Evolutionary conservation across 2,113 vertebrate genomes (phyloP), one percentile per base, ranked within the genome.

Genomic region (Pogonocichla stellata): DNA sequence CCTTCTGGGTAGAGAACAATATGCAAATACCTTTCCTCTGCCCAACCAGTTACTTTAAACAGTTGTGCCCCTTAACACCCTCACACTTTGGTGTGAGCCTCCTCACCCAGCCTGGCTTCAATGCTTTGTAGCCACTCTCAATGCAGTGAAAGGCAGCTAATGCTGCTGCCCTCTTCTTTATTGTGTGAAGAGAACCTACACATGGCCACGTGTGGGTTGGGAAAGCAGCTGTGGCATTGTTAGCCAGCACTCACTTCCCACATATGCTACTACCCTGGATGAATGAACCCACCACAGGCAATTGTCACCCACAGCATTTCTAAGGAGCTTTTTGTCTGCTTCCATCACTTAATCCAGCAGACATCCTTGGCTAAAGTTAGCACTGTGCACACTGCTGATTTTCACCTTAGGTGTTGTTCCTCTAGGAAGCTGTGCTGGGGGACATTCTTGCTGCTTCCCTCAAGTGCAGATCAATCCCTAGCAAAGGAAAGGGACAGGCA

Each of bases 211-310:
- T 78, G 96, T 95, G 93, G 94, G 92, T 64, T 91, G 90, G 75
- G 93, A 88, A 80, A 88, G 94, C 94, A 96, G 94, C 93, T 96
- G 96, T 54, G 85, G 71, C 82, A 80, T 97, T 97, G 95, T 97
- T 62, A 95, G 93, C 15, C 64, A 56, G 67, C 57, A 34, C 60
- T 83, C 8, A 1, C 85, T 96, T 88, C 92, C 92, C 94, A 96
- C 93, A 67, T 71, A 38, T 1, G 9, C 88, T 78, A 43, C 85
- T 61, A 70, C 19, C n/a, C 71, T 0, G 34, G 56, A 70, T 90
- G 67, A 96, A 95, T 83, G 90, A 88, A 53, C 56, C 79, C 85
- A 90, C 87, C 79, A 15, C 79, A 88, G 79, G 53, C 85, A 66
- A 93, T 90, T 93, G 93, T 74, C 85, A 94, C 62, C 66, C 87